Evolutionary conservation across 2,888 invertebrate genomes (phyloP).

Genomic region (Lissocephala sabroskyi): DNA sequence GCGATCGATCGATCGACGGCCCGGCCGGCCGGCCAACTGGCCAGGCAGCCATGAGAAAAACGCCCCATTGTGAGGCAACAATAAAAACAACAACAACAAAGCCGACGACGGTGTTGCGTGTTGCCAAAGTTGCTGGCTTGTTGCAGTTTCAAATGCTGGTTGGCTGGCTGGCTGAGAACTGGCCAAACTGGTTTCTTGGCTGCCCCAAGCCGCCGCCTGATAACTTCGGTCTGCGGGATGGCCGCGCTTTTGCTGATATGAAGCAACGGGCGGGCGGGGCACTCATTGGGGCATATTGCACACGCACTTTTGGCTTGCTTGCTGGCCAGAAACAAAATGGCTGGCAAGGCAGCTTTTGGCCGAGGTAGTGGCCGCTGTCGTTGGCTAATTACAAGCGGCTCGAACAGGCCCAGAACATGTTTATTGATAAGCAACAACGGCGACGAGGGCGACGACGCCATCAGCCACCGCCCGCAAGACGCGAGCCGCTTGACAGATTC

Average conservation of each 20-base stretch:
- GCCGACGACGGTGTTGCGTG: background rate
- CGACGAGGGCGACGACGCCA: background rate
- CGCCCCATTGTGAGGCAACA: constrained; percentile 50
- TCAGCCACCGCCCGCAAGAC: too few species aligned
- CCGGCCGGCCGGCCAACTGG: too few species aligned
- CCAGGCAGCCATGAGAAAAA: constrained; percentile 51
- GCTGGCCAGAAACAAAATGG: constrained; percentile 20
- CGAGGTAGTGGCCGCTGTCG: constrained; percentile 1
- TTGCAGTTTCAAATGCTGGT: constrained; percentile 62
- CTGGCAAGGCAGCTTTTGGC: constrained; percentile 12
- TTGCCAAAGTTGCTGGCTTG: constrained; percentile 56
- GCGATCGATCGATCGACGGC: too few species aligned
- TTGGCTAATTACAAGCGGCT: constrained; percentile 26
- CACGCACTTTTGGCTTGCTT: constrained; percentile 36
- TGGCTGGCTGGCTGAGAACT: constrained; percentile 35
- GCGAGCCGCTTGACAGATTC: too few species aligned
- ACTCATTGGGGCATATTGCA: constrained; percentile 48
- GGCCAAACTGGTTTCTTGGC: constrained; percentile 62
- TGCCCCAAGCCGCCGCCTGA: constrained; percentile 36
- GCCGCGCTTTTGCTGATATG: constrained; percentile 58
- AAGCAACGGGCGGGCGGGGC: constrained; percentile 20
- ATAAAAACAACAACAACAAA: constrained; percentile 21
- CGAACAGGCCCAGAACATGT: constrained; percentile 7
- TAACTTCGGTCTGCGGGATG: constrained; percentile 37
- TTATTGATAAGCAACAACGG: constrained; percentile 26